Evolutionary conservation across 2,113 vertebrate genomes (phyloP).

Genomic region (Gopherus evgoodei): DNA sequence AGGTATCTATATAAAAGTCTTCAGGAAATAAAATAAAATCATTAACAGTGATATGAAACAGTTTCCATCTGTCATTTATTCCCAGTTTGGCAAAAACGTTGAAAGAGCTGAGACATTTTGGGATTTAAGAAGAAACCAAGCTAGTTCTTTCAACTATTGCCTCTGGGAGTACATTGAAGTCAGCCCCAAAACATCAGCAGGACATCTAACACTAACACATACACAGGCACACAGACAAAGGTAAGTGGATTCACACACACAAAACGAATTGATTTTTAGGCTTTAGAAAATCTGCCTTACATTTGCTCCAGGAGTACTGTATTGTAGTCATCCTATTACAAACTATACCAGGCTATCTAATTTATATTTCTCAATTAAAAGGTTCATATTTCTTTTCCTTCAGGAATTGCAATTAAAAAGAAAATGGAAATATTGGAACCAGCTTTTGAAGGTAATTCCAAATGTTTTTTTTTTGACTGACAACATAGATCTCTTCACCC

Average conservation of each 20-base stretch:
- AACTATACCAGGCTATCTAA: neutral
- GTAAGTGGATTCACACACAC: neutral
- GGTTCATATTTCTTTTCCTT: conserved; percentile 16
- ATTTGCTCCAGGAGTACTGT: neutral
- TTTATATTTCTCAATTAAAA: conserved; percentile 56
- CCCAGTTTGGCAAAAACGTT: conserved; percentile 47
- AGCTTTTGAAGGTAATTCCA: conserved; percentile 49
- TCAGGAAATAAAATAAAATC: conserved; percentile 55
- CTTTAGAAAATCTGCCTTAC: conserved; percentile 11
- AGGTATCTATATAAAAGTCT: conserved; percentile 54
- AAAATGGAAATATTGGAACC: conserved; percentile 37
- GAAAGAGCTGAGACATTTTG: conserved; percentile 50
- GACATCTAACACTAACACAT: conserved; percentile 21
- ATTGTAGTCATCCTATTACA: neutral
- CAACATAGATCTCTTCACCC: neutral
- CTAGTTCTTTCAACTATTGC: conserved; percentile 63
- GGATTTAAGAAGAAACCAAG: conserved; percentile 52
- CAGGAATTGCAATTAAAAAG: conserved; percentile 14
- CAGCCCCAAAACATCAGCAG: conserved; percentile 43
- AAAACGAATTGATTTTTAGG: conserved; percentile 44
- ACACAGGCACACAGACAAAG: conserved; percentile 5
- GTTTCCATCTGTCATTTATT: conserved; percentile 58
- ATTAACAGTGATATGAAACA: conserved; percentile 70
- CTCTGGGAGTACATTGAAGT: conserved; percentile 54
- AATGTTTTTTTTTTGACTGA: conserved; percentile 26